A percentile compares a stretch with the other conserved stretches of the same genome.
phyloP scores from a whole-genome alignment of 2,888 invertebrate species.

The Acleris laterana region DNA sequence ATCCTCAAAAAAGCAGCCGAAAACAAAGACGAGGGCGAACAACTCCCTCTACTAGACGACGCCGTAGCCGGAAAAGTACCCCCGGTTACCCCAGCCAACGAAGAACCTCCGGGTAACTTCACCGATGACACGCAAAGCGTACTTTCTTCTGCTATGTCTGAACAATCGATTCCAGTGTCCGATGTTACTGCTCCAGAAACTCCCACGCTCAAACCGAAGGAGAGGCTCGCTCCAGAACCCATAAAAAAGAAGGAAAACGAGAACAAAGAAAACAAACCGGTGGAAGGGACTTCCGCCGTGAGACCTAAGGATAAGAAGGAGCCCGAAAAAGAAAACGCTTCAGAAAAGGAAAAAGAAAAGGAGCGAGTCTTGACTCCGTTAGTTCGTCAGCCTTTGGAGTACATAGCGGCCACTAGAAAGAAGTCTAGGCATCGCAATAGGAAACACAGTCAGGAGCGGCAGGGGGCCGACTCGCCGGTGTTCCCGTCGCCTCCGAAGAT shows the following conservation, averaged over 20 bases:
- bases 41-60: slow-evolving; percentile 89
- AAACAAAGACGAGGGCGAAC: slow-evolving; percentile 92
- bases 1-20: slow-evolving; percentile 93
- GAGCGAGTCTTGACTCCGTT: slow-evolving; percentile 86
- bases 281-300: slow-evolving; percentile 61
- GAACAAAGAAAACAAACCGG: slow-evolving; percentile 69
- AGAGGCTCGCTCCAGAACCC: slow-evolving; percentile 55
- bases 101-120: slow-evolving; percentile 86
- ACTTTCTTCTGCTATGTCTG: slow-evolving; percentile 90
- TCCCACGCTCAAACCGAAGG: slow-evolving; percentile 81
- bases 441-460: slow-evolving; percentile 85
- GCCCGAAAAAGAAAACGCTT: slow-evolving; percentile 51
- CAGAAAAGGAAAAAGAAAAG: slow-evolving; percentile 66
- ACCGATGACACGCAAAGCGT: slow-evolving; percentile 91
- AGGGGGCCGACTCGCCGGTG: slow-evolving; percentile 88
- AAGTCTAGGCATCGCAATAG: slow-evolving; percentile 87
- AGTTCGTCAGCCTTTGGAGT: slow-evolving; percentile 90
- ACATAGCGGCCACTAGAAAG: slow-evolving; percentile 89
- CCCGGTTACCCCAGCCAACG: slow-evolving; percentile 88
- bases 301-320: slow-evolving; percentile 57
- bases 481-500: slow-evolving; percentile 88
- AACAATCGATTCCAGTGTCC: slow-evolving; percentile 88
- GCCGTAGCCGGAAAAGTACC: slow-evolving; percentile 85
- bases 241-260: slow-evolving; percentile 63
- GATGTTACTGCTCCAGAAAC: slow-evolving; percentile 85